Evolutionary conservation across 2,888 invertebrate genomes (phyloP).

Genomic region (Cosmopolites sordidus): DNA sequence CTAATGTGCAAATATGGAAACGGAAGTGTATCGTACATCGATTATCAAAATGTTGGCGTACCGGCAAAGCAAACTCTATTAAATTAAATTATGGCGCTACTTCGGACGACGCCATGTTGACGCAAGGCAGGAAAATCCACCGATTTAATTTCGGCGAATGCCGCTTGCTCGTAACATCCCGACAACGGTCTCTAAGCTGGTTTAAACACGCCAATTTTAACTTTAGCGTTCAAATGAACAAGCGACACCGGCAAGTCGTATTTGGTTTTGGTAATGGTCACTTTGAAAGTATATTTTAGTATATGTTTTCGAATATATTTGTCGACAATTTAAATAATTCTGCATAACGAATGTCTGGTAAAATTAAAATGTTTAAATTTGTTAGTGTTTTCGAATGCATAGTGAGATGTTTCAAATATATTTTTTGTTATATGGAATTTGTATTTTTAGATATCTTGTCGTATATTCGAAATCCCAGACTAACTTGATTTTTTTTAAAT

Average conservation of each 20-base stretch:
- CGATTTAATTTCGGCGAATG: conserved; percentile 23
- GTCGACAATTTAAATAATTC: not conserved
- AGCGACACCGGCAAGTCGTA: not conserved
- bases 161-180: conserved; percentile 5
- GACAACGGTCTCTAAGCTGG: not conserved
- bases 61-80: conserved; percentile 24
- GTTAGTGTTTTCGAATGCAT: too few species aligned
- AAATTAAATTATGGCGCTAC: conserved; percentile 24
- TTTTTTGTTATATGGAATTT: too few species aligned
- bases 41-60: conserved; percentile 17
- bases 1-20: conserved; percentile 38
- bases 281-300: not conserved
- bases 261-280: conserved; percentile 1
- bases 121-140: conserved; percentile 21
- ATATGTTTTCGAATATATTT: not conserved
- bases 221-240: not conserved
- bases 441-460: too few species aligned
- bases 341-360: not conserved
- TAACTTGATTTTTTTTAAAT: too few species aligned
- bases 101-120: conserved; percentile 19
- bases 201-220: conserved; percentile 2
- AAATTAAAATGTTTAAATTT: too few species aligned
- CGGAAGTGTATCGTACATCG: conserved; percentile 36
- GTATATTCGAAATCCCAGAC: too few species aligned
- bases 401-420: too few species aligned